Conservation (phyloP, 30 jellyfish, hydroid and myxozoan species). For the Sanderia malayensis region DNA sequence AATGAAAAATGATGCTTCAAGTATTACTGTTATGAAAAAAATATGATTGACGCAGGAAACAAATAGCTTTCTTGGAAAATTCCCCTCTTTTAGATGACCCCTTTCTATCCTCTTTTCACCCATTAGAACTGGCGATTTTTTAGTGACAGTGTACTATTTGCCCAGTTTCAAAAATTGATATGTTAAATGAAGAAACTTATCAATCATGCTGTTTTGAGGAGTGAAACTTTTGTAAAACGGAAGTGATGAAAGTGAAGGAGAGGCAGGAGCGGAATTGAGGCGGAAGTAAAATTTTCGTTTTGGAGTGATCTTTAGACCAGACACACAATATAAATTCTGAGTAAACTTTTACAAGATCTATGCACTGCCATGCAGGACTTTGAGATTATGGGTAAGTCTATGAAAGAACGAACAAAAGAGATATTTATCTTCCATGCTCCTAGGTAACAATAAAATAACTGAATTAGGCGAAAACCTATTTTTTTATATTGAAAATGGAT, state of each 20-base stretch:
- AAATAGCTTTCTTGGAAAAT: background rate
- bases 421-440: too few species aligned
- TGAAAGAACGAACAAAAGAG: too few species aligned
- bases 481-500: background rate
- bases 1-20: conserved; percentile 9
- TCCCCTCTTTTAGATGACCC: background rate
- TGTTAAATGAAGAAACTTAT: too few species aligned
- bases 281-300: too few species aligned
- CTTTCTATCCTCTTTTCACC: background rate
- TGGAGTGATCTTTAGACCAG: too few species aligned
- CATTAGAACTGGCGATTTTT: background rate
- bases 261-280: too few species aligned
- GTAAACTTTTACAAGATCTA: too few species aligned
- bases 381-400: conserved; percentile 1
- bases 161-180: too few species aligned
- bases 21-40: conserved; percentile 23
- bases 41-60: background rate
- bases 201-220: background rate
- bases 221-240: background rate
- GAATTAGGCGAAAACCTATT: too few species aligned
- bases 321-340: too few species aligned
- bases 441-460: too few species aligned
- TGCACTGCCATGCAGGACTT: background rate
- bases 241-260: too few species aligned
- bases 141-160: background rate